Evolutionary conservation across 2,113 vertebrate species (phyloP).

Genomic region (Catharus bicknelli): DNA sequence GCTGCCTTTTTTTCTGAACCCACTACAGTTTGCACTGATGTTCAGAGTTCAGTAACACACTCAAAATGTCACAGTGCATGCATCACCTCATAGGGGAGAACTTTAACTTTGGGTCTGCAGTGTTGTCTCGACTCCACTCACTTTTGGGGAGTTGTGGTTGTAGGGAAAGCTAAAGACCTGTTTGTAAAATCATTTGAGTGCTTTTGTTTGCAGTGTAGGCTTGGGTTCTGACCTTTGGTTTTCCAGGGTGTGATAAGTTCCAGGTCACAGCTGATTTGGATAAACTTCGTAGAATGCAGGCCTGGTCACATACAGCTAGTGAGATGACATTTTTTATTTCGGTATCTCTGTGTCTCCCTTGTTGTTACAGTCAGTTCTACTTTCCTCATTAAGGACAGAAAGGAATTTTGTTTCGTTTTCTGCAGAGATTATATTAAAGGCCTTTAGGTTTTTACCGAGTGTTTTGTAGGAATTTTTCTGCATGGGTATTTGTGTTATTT

Average conservation of each 20-base stretch:
- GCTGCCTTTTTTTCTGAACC: not conserved
- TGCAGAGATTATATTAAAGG: not conserved
- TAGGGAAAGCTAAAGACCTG: not conserved
- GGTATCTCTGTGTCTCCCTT: not conserved
- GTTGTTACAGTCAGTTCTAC: not conserved
- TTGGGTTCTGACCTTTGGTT: not conserved
- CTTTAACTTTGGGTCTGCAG: not conserved
- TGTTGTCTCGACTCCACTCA: not conserved
- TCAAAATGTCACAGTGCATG: not conserved
- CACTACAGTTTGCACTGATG: not conserved
- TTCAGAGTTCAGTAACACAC: not conserved
- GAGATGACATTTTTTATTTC: not conserved
- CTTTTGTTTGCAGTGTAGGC: not conserved
- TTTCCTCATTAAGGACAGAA: not conserved
- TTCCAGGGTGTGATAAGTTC: not conserved
- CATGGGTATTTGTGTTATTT: not conserved
- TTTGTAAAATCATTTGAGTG: not conserved
- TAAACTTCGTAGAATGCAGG: not conserved
- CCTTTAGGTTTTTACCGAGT: not conserved
- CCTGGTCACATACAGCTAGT: not conserved
- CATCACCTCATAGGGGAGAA: not conserved
- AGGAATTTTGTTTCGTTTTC: not conserved
- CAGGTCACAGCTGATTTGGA: not conserved
- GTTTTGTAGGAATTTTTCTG: not conserved
- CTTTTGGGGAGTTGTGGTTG: fast-evolving